Base-by-base conservation (phyloP, 2,888 invertebrate genomes). In the Ennomos quercinarius region DNA sequence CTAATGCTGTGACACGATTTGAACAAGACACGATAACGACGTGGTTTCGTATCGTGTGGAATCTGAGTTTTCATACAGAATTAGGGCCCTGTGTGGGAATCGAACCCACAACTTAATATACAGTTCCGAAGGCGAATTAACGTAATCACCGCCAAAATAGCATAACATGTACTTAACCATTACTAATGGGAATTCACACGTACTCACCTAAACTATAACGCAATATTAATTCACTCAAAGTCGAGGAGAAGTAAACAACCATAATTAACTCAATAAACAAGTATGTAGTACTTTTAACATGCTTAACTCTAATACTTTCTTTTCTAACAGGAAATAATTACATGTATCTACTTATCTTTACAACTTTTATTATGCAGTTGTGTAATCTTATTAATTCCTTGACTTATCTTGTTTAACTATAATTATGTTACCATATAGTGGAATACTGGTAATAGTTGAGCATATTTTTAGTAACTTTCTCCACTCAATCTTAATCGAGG, bases 241-340 rank as follows among this genome's bases (percentile, higher is more conserved):
- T 27, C 27, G 5, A 46, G 38, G 44, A 50, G 38, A 41, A 45
- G 45, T n/a, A n/a, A 57, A 51, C 38, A 45, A 17, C 27, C n/a
- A n/a, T 43, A 46, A 58, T 52, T 35, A 58, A 52, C 11, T 58
- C n/a, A 39, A 49, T 38, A 46, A 49, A 45, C 35, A 34, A 42
- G 39, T 49, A 49, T 48, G 42, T 34, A 45, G 13, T 46, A 37
- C 43, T 27, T 17, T 17, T 2, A 42, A 41, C 49, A 38, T 59
- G 37, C 12, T 12, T 10, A 50, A n/a, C 43, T 38, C 39, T 47
- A 37, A 51, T 51, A 51, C 60, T 55, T 61, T 61, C 60, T 39
- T 46, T 53, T 55, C 43, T 43, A 56, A 43, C 51, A 61, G 55
- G 60, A 56, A 61, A 56, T 51, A 42, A 61, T 60, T 51, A 43